Evolutionary conservation across 2,888 invertebrate genomes (phyloP).

Genomic region (Coecobrya sp.): DNA sequence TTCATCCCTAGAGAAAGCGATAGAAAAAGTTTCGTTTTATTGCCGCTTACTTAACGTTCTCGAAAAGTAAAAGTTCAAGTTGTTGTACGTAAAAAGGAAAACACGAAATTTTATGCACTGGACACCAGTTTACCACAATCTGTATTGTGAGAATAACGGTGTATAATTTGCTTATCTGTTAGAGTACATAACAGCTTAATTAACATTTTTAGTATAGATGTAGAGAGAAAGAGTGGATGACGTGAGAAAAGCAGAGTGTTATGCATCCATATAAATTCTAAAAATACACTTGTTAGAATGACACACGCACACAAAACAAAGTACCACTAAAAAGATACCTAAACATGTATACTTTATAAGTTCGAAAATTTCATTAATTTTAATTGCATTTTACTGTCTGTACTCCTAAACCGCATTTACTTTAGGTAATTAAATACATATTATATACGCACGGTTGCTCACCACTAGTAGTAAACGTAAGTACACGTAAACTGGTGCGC

Average conservation of each 20-base stretch:
- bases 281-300: slow-evolving; percentile 24
- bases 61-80: not conserved
- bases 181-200: not conserved
- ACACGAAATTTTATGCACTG: not conserved
- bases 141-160: not conserved
- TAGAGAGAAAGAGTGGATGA: too few relatives aligned
- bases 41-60: not conserved
- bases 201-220: too few relatives aligned
- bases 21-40: not conserved
- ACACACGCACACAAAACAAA: not conserved
- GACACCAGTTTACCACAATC: not conserved
- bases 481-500: not conserved
- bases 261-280: not conserved
- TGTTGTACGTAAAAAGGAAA: not conserved
- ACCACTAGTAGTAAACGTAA: not conserved
- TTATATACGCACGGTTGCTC: not conserved
- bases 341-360: too few relatives aligned
- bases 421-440: not conserved
- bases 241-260: too few relatives aligned
- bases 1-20: not conserved
- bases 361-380: not conserved
- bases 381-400: not conserved
- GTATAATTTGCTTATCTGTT: not conserved
- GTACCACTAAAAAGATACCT: not conserved
- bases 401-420: not conserved